Base-by-base conservation (phyloP, 2,888 invertebrate species). In the Stenoptilia bipunctidactyla region DNA sequence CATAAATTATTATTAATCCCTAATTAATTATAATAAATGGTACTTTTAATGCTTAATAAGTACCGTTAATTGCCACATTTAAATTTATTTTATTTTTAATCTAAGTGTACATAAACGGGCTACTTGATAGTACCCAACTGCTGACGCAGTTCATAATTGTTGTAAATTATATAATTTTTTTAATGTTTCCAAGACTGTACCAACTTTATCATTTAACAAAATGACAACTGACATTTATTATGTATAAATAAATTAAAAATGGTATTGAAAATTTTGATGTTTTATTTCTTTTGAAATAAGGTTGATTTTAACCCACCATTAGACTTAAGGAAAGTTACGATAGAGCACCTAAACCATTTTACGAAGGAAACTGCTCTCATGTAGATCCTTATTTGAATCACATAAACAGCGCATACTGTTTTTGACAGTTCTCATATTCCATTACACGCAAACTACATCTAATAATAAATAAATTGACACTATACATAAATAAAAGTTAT, bases 181-280 rank as follows among this genome's bases (percentile, higher is more conserved):
- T 69, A 67, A 75, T 74, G 70, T 74, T 74, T 66, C 65, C 75
- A 80, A 82, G 80, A 82, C 82, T 82, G 82, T 83, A 80, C 69
- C 71, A 64, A 66, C 56, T 63, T 67, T 69, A 70, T 73, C 68
- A 66, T 74, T 75, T 72, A 66, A 74, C 69, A 63, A 66, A 20
- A 62, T 58, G 54, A 62, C 66, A 72, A 69, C 64, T 73, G 72
- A 73, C 76, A 73, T 74, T 76, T 76, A 79, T 66, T 79, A 79
- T 80, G 77, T 77, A 82, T 75, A 70, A 63, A 76, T 72, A 73
- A 79, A 80, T 72, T 77, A 73, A 76, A 20, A 76, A 72, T 57
- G 65, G 66, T 73, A 79, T 66, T 65, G 64, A 66, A 66, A 62
- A 44, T 44, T 55, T 37, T 51, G 51, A 52, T 58, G 65, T 77